Evolutionary conservation across 2,797 vertebrate species (phyloP), one percentile per base, ranked within the genome.

Genomic region (Carapus acus): DNA sequence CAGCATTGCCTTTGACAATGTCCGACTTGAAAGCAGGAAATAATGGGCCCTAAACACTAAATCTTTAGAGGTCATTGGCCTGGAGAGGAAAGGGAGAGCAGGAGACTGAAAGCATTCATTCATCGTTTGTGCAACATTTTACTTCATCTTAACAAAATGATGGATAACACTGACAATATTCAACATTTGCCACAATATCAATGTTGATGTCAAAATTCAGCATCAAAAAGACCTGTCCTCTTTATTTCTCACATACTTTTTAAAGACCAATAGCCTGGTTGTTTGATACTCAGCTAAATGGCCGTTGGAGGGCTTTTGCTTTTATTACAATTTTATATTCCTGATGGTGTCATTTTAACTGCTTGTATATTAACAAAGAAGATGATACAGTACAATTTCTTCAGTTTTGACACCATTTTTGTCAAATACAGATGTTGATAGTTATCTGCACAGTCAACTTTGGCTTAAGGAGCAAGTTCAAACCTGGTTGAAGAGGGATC

Each of bases 1-100:
- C 74, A 43, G 72, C 62, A 54, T 65, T 75, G 69, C 77, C 80
- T 87, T 85, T 87, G 88, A 87, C 85, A 86, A 83, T 65, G 83
- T 89, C 83, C 82, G 87, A 89, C 77, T 86, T 86, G 73, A 87
- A 86, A 86, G 85, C 84, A 87, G 87, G 84, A 88, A 88, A 87
- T 87, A 88, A 88, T 87, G 83, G 85, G 78, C 77, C 71, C 80
- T 88, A 86, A 88, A 88, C 77, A 77, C 76, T 84, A 86, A 85
- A 86, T 86, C 82, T 83, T 87, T 86, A 83, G 83, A 82, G 77
- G 81, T 82, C 87, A 88, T 88, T 88, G 88, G 85, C 81, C 77
- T 69, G 65, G 53, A 39, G 53, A 54, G 49, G 37, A 54, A 53
- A 22, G 53, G 43, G 41, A 16, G 43, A 11, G 36, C 65, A 21